Percentiles rank a stretch among this genome's conserved stretches.
phyloP scores from a whole-genome alignment of 2,113 vertebrate species.

The Phalacrocorax pelagicus region DNA sequence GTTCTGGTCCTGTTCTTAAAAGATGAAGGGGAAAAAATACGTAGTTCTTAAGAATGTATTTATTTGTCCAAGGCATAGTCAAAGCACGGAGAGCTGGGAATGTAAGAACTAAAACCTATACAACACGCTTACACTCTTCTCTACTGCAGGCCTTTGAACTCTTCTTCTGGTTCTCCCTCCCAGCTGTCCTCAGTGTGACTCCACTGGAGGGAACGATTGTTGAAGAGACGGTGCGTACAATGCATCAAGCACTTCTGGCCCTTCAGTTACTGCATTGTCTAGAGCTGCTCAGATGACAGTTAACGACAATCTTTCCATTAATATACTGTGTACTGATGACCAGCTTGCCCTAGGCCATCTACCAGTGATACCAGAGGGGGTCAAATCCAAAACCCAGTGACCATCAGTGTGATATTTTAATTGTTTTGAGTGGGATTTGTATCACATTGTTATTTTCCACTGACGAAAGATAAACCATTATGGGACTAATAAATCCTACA shows the following conservation, averaged over 20 bases:
- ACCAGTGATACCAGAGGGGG: not conserved
- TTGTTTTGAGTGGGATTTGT: not conserved
- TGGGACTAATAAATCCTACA: not conserved
- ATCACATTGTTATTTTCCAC: not conserved
- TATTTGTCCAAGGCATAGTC: not conserved
- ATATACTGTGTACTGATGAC: not conserved
- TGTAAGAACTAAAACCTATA: not conserved
- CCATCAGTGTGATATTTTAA: not conserved
- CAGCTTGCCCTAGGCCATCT: not conserved
- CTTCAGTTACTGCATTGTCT: not conserved
- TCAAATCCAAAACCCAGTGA: not conserved
- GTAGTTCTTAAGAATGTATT: not conserved
- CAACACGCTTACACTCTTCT: not conserved
- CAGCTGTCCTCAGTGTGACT: not conserved
- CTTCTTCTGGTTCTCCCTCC: not conserved
- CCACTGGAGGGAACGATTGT: not conserved
- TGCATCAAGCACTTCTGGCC: not conserved
- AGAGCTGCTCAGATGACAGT: not conserved
- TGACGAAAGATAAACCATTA: not conserved
- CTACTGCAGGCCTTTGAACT: not conserved
- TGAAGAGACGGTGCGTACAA: not conserved
- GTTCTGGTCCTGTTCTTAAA: not conserved
- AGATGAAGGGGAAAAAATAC: not conserved
- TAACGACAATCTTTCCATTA: not conserved
- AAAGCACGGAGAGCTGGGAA: not conserved